Base-by-base conservation (phyloP, 2,888 invertebrate species). In the Terebella lapidaria region DNA sequence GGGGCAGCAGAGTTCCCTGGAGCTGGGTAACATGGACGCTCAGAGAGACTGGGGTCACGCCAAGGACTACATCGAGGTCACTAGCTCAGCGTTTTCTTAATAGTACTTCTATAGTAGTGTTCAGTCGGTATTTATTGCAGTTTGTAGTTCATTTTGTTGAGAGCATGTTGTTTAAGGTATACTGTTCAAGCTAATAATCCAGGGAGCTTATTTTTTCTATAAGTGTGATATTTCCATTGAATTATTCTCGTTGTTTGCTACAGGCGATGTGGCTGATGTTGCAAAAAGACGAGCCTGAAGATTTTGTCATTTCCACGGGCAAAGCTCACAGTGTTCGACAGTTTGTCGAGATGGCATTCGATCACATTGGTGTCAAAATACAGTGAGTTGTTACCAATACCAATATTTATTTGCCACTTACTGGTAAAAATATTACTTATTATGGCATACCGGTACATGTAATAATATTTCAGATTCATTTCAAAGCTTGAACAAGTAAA, bases 201-300 rank as follows among this genome's bases (percentile, higher is more conserved):
- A 15, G 10, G n/a, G n/a, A 35, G 42, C n/a, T n/a, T 15, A 15
- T 35, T 15, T 35, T 15, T 35, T 35, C 42, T 35, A 35, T 35
- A 35, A 10, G n/a, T n/a, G n/a, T n/a, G n/a, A n/a, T n/a, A n/a
- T n/a, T n/a, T n/a, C n/a, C n/a, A n/a, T n/a, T n/a, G n/a, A n/a
- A n/a, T n/a, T n/a, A n/a, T n/a, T n/a, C n/a, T n/a, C n/a, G n/a
- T n/a, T n/a, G n/a, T 15, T 35, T n/a, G 28, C n/a, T 46, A 1
- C 28, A 92, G 89, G 99, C 96, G 0, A 99, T 99, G 99, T 99
- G 97, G 96, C 83, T 94, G 79, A 99, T 99, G 93, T 85, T 99
- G 20, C 99, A 99, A 79, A 89, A 90, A 75, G 88, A 92, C 0
- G 81, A 83, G 35, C 91, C 99, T 0, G 91, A 95, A 56, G 99